phyloP scores from a whole-genome alignment of 2,113 vertebrate genomes.

The Pomatorhinus ruficollis region DNA sequence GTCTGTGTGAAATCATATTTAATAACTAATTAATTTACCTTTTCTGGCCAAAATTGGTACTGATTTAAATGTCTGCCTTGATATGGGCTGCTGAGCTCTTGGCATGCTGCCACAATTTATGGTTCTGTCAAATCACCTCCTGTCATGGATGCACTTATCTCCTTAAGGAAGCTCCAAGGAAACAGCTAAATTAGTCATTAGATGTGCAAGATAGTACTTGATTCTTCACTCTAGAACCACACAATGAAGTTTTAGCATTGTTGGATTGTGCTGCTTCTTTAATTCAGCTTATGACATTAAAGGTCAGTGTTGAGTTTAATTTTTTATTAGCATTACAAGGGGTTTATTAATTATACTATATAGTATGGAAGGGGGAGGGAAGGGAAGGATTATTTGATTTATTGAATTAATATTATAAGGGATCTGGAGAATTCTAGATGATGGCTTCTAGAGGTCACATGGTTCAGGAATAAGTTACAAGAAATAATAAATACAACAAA shows the following conservation, averaged over 20 bases:
- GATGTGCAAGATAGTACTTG: not conserved
- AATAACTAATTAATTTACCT: not conserved
- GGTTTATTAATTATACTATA: not conserved
- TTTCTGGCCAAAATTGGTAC: not conserved
- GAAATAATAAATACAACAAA: not conserved
- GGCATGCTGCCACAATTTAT: not conserved
- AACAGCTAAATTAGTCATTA: not conserved
- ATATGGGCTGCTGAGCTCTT: not conserved
- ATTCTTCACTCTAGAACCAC: not conserved
- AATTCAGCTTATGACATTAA: not conserved
- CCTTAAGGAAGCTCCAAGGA: not conserved
- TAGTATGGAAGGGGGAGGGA: no score
- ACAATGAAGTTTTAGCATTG: not conserved
- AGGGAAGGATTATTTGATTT: not conserved
- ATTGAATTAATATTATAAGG: not conserved
- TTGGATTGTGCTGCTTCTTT: not conserved
- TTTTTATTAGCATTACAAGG: not conserved
- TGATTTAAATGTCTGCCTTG: not conserved
- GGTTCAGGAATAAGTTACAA: not conserved
- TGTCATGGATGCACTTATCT: not conserved
- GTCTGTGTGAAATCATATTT: not conserved
- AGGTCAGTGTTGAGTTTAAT: not conserved
- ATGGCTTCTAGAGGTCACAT: not conserved
- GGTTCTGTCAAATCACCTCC: not conserved
- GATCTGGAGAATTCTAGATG: not conserved